Conservation (phyloP, 2,888 invertebrate genomes). For the Poecilus cupreus region DNA sequence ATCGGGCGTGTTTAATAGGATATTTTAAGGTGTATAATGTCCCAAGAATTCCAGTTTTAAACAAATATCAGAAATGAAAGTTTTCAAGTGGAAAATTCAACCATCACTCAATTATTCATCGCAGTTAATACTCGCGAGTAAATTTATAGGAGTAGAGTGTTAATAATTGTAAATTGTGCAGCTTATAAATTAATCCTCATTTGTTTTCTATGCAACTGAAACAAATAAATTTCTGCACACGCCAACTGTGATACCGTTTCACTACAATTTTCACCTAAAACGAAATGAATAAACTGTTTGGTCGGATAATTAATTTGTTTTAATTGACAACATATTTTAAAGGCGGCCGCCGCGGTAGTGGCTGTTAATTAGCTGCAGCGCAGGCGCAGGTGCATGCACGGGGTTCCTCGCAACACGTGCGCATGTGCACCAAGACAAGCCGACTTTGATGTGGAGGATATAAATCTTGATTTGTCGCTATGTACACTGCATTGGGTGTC, state of each 20-base stretch:
- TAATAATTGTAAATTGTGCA: too few relatives aligned
- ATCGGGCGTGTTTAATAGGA: too few relatives aligned
- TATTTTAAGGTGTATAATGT: too few relatives aligned
- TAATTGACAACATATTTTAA: conserved; percentile 57
- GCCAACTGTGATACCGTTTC: conserved; percentile 36
- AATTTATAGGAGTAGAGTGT: too few relatives aligned
- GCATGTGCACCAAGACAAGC: neutral
- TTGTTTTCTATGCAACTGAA: neutral
- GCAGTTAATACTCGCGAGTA: too few relatives aligned
- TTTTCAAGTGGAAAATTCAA: too few relatives aligned
- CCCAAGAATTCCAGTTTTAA: too few relatives aligned
- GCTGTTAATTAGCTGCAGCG: conserved; percentile 26
- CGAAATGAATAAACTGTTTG: conserved; percentile 52
- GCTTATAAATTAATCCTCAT: neutral
- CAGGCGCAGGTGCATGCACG: neutral
- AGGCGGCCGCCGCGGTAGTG: conserved; percentile 1
- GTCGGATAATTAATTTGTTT: conserved; percentile 53
- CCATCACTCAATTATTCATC: too few relatives aligned
- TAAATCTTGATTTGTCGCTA: conserved; percentile 21
- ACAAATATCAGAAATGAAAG: too few relatives aligned
- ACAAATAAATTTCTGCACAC: conserved; percentile 24
- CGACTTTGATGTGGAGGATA: neutral
- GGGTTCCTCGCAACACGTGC: neutral
- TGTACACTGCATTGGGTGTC: neutral
- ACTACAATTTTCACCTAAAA: conserved; percentile 56